Base-by-base conservation (phyloP, 2,113 vertebrate species). In the Plecturocebus donacophilus region DNA sequence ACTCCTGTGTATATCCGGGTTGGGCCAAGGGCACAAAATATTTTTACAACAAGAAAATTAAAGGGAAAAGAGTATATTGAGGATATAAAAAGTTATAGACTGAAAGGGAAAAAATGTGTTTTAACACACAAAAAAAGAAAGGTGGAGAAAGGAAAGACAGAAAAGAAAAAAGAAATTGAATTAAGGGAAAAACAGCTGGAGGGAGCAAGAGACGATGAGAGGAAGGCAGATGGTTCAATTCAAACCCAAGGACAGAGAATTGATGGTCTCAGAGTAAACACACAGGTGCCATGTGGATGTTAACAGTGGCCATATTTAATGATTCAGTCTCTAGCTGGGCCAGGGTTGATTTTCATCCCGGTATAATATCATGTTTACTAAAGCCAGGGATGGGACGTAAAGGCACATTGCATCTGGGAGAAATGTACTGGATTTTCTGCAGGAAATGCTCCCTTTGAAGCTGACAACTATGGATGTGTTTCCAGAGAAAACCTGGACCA, bases 21-120 rank as follows among this genome's bases (percentile, higher is more conserved):
- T 30, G 52, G 25, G 38, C 56, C 35, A 58, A 86, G 27, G 56
- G 35, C 17, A 40, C n/a, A 93, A 56, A 30, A 12, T 73, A 19
- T 19, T 92, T 93, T 90, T 83, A 40, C 56, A 49, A 92, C 27
- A 68, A 71, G 86, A 83, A 92, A 79, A 94, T 79, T 76, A 47
- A 68, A 80, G 35, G 61, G 61, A 75, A 96, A 92, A 91, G 20
- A 61, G 2, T 56, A 4, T 73, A 47, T 11, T 58, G 56, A 86
- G 49, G 42, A 45, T 56, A 80, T 12, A 58, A 95, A 87, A 52
- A 90, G 2, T 4, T n/a, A 76, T 89, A 64, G 17, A 49, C 12
- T 64, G 27, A 75, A 82, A 5, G 13, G 38, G 3, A 45, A 56
- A 32, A 56, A 64, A 49, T n/a, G 30, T 25, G 6, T 38, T 76